phyloP scores from a whole-genome alignment of 2,888 invertebrate species.

The Trissolcus japonicus region DNA sequence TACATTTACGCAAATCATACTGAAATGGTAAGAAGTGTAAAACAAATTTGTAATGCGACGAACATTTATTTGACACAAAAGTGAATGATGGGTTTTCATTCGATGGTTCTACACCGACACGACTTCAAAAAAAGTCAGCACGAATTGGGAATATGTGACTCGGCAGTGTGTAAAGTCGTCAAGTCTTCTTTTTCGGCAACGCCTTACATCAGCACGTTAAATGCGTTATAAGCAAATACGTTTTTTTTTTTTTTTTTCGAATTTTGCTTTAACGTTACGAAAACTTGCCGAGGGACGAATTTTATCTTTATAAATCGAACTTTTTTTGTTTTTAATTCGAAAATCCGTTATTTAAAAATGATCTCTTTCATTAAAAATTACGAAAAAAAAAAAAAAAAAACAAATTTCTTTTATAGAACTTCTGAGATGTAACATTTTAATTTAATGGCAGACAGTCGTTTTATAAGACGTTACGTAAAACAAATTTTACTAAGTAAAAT shows the following conservation, averaged over 20 bases:
- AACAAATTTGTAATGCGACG: conserved; percentile 32
- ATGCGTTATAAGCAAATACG: conserved; percentile 10
- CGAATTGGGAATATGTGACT: conserved; percentile 73
- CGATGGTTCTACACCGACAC: conserved; percentile 59
- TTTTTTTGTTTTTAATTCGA: too few species aligned
- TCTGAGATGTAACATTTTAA: too few species aligned
- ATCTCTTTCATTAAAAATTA: too few species aligned
- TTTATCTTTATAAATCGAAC: too few species aligned
- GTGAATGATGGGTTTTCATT: conserved; percentile 72
- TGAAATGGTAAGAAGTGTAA: conserved; percentile 3
- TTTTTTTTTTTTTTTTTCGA: conserved; percentile 43
- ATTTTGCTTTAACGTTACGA: conserved; percentile 6
- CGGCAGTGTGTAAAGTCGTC: conserved; percentile 70
- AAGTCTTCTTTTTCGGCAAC: conserved; percentile 55
- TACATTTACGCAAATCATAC: conserved; percentile 20
- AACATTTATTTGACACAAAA: conserved; percentile 51
- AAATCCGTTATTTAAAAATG: too few species aligned
- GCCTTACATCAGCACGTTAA: conserved; percentile 25
- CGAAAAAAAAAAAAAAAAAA: too few species aligned
- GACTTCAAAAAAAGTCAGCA: conserved; percentile 59
- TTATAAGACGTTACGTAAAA: too few species aligned
- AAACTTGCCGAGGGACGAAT: too few species aligned
- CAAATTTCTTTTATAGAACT: too few species aligned
- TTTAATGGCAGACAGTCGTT: too few species aligned
- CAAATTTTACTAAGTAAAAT: too few species aligned